Conservation (phyloP, 2,797 vertebrate genomes). For the Poeciliopsis turneri region DNA sequence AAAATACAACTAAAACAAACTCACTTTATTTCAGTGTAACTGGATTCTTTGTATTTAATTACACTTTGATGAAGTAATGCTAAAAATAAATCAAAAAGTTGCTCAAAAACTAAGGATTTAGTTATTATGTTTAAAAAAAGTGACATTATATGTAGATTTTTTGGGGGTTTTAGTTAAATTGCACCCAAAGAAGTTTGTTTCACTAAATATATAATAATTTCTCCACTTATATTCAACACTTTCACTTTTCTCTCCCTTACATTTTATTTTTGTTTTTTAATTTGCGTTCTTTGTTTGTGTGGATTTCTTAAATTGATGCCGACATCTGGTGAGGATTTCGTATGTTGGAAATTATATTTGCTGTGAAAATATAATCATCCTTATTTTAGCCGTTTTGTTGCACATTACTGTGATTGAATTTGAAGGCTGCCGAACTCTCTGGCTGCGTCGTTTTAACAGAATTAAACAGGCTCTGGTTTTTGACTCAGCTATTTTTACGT, state of each 20-base stretch:
- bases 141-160: no score
- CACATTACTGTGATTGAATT: background rate
- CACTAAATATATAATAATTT: no score
- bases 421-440: background rate
- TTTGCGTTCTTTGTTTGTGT: background rate
- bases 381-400: background rate
- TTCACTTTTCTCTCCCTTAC: background rate
- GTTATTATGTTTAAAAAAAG: no score
- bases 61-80: no score
- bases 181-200: no score
- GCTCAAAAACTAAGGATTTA: no score
- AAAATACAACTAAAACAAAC: background rate
- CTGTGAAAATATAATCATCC: background rate
- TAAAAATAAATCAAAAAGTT: no score
- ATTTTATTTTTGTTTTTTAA: background rate
- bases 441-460: background rate
- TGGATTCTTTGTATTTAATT: no score
- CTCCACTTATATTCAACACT: background rate
- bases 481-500: background rate
- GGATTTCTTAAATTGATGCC: background rate
- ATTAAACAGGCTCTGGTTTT: background rate
- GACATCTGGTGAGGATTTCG: background rate
- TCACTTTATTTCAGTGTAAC: no score
- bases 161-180: no score
- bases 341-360: background rate